phyloP scores from a whole-genome alignment of 2,888 invertebrate species.

The Orchestes rusci region DNA sequence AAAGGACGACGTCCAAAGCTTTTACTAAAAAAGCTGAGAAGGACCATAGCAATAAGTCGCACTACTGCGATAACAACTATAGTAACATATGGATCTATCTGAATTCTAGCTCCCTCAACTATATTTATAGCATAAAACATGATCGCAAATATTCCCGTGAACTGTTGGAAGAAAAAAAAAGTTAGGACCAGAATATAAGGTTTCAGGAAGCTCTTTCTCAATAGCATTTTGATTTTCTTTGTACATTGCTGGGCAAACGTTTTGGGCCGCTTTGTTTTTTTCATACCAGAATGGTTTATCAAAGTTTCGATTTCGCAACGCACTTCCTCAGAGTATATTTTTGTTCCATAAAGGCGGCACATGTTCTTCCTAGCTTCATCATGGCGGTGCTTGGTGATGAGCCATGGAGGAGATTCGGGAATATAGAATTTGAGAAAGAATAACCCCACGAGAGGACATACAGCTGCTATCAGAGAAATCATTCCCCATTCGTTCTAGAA shows the following conservation, averaged over 20 bases:
- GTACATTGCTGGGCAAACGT: constrained; percentile 26
- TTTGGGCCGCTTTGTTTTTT: constrained; percentile 22
- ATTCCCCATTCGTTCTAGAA: constrained; percentile 46
- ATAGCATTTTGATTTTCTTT: constrained; percentile 35
- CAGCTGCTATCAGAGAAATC: constrained; percentile 42
- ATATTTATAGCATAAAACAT: constrained; percentile 53
- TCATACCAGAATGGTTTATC: constrained; percentile 27
- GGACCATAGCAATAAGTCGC: constrained; percentile 43
- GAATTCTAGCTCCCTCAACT: constrained; percentile 44
- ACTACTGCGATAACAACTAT: constrained; percentile 49
- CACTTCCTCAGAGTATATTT: constrained; percentile 29
- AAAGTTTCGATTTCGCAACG: constrained; percentile 35
- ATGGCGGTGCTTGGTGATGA: constrained; percentile 44
- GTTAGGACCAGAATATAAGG: constrained; percentile 46
- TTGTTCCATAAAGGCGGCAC: constrained; percentile 42
- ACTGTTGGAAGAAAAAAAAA: constrained; percentile 54
- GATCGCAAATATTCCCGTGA: constrained; percentile 50
- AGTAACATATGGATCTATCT: constrained; percentile 45
- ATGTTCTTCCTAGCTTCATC: constrained; percentile 45
- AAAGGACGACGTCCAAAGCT: constrained; percentile 52
- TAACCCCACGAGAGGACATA: constrained; percentile 44
- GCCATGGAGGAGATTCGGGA: constrained; percentile 52
- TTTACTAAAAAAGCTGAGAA: constrained; percentile 47
- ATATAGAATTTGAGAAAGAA: constrained; percentile 41
- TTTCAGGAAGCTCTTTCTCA: constrained; percentile 42